Evolutionary conservation across 2,797 vertebrate genomes (phyloP), one percentile per base, ranked within the genome.

Genomic region (Leptoclinus maculatus): DNA sequence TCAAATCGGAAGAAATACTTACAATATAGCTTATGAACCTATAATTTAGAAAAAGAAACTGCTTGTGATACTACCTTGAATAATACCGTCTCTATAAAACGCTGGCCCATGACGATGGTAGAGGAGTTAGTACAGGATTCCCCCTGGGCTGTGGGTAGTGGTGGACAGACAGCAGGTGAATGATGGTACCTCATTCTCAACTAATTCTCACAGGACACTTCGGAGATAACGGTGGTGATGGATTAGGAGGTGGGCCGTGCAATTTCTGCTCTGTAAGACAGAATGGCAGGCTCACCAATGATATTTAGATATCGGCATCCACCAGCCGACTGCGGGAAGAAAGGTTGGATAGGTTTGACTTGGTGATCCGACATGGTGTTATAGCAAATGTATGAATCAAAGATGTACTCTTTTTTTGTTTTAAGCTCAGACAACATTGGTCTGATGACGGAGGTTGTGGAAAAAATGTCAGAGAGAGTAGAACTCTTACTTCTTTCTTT

Each of bases 141-240:
- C 39, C n/a, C 59, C 32, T 47, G 27, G 41, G 62, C 74, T 47
- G 39, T 17, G 71, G 73, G 70, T 57, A 32, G 63, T 56, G 66
- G 57, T 36, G 47, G 58, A 32, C 68, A 51, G 78, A 69, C 54
- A 45, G 63, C 74, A 75, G 76, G 38, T 78, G 79, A 85, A 65
- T 14, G 77, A 68, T 87, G 76, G 66, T 66, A 66, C 14, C 69
- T 80, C 67, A 78, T 76, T 67, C 70, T 70, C 63, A 27, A 32
- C 43, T 87, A 57, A 80, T 79, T 68, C 47, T 82, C 57, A 1
- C 56, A 66, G 3, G 80, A 83, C 53, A 65, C n/a, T 36, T 41
- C 21, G 76, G 51, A 65, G 73, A 84, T 87, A 80, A 88, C 71
- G 64, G 53, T 25, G 25, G 16, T 79, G 71, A 85, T 78, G 62